phyloP scores from a whole-genome alignment of 2,113 vertebrate species.

The Reinhardtius hippoglossoides region DNA sequence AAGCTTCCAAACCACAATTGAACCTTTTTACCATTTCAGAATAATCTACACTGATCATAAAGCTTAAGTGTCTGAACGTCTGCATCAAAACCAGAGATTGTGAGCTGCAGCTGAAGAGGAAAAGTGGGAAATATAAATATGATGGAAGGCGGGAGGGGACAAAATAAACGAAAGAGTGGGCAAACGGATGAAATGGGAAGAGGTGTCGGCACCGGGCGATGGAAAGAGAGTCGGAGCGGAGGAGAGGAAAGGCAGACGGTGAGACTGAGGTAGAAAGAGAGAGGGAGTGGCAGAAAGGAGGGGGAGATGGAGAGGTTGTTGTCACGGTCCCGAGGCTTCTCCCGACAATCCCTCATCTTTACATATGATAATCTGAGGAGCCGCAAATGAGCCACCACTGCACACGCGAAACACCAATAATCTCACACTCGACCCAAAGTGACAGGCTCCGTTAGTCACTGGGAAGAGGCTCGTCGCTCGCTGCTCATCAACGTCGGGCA shows the following conservation, averaged over 20 bases:
- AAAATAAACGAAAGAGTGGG: not conserved
- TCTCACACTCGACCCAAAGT: constrained; percentile 67
- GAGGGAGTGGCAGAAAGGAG: constrained; percentile 36
- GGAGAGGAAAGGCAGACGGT: not conserved
- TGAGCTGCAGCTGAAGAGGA: constrained; percentile 7
- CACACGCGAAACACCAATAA: constrained; percentile 68
- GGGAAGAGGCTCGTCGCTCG: constrained; percentile 44
- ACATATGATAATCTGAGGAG: constrained; percentile 75
- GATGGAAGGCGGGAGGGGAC: not conserved
- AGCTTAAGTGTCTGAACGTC: not conserved
- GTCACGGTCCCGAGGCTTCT: constrained; percentile 51
- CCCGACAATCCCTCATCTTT: constrained; percentile 76
- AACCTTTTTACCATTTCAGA: constrained; percentile 10
- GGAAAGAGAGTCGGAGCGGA: not conserved
- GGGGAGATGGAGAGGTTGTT: constrained; percentile 54
- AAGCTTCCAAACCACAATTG: constrained; percentile 16
- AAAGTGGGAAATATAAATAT: constrained; percentile 28
- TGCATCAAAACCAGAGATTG: constrained; percentile 35
- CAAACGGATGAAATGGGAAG: not conserved
- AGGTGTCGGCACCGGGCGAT: constrained; percentile 6
- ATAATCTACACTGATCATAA: constrained; percentile 37
- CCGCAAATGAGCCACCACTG: constrained; percentile 62
- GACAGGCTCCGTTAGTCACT: constrained; percentile 64
- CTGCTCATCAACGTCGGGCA: constrained; percentile 28
- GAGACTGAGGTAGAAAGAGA: constrained; percentile 30